These are phyloP conservation scores for Adelges cooleyi DNA, from an alignment of 1,140 invertebrate species.

Conservation along the genomic window DNA sequence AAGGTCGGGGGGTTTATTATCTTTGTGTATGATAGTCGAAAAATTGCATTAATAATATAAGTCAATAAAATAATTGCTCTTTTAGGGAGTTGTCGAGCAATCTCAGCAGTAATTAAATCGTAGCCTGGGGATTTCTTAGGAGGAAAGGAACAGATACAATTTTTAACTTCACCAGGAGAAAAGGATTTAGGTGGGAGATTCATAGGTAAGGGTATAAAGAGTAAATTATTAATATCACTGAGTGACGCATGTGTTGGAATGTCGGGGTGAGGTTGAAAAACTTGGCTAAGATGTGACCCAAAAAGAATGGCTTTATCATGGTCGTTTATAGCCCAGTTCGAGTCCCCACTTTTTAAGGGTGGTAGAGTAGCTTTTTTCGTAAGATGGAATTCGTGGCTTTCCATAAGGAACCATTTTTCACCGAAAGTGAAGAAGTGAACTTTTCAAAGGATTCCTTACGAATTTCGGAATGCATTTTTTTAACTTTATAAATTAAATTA, in stretches of 20 bases:
- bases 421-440: not conserved
- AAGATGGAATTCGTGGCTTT: not conserved
- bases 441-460: not conserved
- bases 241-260: not conserved
- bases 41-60: constrained; percentile 9
- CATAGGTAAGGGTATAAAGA: not conserved
- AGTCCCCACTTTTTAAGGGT: not conserved
- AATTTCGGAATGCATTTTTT: not conserved
- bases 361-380: not conserved
- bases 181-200: not conserved
- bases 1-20: constrained; percentile 34
- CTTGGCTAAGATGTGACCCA: not conserved
- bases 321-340: not conserved
- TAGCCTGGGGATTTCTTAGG: constrained; percentile 12
- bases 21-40: constrained; percentile 29
- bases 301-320: not conserved
- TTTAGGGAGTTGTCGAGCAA: not conserved
- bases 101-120: constrained; percentile 20
- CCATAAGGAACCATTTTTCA: not conserved
- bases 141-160: not conserved
- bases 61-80: constrained; percentile 22
- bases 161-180: not conserved
- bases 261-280: not conserved
- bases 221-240: not conserved
- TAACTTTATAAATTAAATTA: not conserved